A percentile compares a stretch with the other conserved stretches of the same genome.
Evolutionary conservation across 2,113 vertebrate species (phyloP).

Genomic region (Anarhynchus alexandrinus): DNA sequence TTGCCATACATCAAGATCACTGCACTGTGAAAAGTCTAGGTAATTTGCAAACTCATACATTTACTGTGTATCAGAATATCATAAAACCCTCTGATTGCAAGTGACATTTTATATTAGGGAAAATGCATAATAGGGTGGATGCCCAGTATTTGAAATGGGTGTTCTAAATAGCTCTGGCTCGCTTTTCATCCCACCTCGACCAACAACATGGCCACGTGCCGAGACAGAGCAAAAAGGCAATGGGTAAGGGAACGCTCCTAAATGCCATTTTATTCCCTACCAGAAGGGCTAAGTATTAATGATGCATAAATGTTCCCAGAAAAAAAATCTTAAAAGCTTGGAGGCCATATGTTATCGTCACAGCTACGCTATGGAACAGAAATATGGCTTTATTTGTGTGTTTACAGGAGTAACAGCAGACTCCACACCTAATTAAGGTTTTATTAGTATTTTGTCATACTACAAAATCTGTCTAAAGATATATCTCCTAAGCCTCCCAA

Average conservation of each 20-base stretch:
- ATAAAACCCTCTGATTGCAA: not conserved
- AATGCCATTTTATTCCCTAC: not conserved
- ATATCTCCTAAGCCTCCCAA: not conserved
- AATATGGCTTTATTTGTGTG: constrained; percentile 4
- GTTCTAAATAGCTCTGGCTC: not conserved
- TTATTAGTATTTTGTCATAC: not conserved
- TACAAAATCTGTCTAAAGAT: not conserved
- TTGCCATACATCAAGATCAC: not conserved
- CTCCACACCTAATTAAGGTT: constrained; percentile 17
- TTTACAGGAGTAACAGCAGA: not conserved
- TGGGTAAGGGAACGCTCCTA: not conserved
- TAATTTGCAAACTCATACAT: not conserved
- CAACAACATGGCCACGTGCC: not conserved
- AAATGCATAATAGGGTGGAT: not conserved
- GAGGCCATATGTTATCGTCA: constrained; percentile 28
- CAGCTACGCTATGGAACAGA: not conserved
- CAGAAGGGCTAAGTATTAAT: constrained; percentile 35
- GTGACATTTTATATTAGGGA: not conserved
- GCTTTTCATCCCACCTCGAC: not conserved
- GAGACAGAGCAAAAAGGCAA: not conserved
- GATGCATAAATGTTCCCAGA: constrained; percentile 34
- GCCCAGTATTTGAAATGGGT: not conserved
- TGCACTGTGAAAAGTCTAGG: not conserved
- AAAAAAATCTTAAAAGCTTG: constrained; percentile 2
- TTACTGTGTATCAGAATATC: not conserved